Evolutionary conservation across 2,888 invertebrate species (phyloP), one percentile per base, ranked within the genome.

Genomic region (Carcina quercana): DNA sequence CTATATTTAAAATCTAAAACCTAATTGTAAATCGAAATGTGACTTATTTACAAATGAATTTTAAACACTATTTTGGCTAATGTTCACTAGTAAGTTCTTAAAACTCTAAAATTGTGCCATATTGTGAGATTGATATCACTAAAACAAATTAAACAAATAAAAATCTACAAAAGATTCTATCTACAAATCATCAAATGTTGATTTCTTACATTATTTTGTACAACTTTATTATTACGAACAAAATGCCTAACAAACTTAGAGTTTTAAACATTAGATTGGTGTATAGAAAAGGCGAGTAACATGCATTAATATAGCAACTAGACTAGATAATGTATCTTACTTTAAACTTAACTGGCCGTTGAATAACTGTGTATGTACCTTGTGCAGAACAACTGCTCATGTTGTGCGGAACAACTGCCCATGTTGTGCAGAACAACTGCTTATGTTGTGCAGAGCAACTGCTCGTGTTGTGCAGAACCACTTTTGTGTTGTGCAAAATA

Each of bases 51-150:
- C 82, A 83, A 50, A 71, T 71, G 68, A 59, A 47, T 50, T 61
- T 69, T 63, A 21, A 70, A 63, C 49, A 59, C 78, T 82, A 82
- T 78, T 83, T 83, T 83, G 82, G 82, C 82, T 83, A 83, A 78
- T 78, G 64, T 71, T 79, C 66, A 62, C 79, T 82, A 76, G 59
- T 75, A 75, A 78, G 59, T 60, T 55, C 72, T 76, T 79, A 80
- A 25, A n/a, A n/a, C 14, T 43, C 61, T 75, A 73, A 69, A 56
- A 67, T 80, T 79, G 82, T 83, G 82, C 80, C 78, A 57, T 79
- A 59, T 64, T 51, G 68, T 75, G 71, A 61, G 53, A 57, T 46
- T 55, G 25, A 38, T 25, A 33, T 31, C 26, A 34, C 24, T 34
- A 32, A 50, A 55, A 50, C 36, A 49, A 43, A 45, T 42, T 51